These are phyloP conservation scores for Hedya salicella DNA, from an alignment of 2,888 invertebrate genomes.

Conservation along the genomic window DNA sequence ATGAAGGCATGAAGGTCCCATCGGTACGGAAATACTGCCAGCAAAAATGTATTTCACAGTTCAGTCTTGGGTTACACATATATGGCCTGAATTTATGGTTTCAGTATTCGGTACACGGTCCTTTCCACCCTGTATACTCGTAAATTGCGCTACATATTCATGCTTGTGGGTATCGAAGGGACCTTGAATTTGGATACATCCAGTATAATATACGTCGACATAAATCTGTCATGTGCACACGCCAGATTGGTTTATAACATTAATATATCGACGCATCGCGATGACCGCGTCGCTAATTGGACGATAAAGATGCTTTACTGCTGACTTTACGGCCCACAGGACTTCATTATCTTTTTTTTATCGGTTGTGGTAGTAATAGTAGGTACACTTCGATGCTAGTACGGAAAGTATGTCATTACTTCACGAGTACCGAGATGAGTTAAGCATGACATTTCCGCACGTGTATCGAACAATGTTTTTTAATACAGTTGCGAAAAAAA, in stretches of 20 bases:
- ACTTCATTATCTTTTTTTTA: slow-evolving; percentile 26
- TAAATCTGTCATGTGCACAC: slow-evolving; percentile 22
- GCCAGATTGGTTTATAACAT: slow-evolving; percentile 22
- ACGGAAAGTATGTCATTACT: no score
- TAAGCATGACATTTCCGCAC: no score
- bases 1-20: no score
- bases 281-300: slow-evolving; percentile 28
- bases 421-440: no score
- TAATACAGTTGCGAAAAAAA: no score
- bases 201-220: neutral
- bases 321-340: slow-evolving; percentile 16
- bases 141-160: neutral
- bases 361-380: neutral
- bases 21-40: no score
- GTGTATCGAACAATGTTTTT: no score
- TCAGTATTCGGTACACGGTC: no score
- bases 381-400: neutral
- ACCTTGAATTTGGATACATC: neutral
- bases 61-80: no score
- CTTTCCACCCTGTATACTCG: no score
- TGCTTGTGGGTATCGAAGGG: neutral
- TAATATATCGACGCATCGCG: slow-evolving; percentile 23
- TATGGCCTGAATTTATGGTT: no score
- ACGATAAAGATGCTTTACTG: slow-evolving; percentile 26
- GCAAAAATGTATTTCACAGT: no score